Base-by-base conservation (phyloP, 2,797 vertebrate genomes). In the Mormyrus proboscirostris region DNA sequence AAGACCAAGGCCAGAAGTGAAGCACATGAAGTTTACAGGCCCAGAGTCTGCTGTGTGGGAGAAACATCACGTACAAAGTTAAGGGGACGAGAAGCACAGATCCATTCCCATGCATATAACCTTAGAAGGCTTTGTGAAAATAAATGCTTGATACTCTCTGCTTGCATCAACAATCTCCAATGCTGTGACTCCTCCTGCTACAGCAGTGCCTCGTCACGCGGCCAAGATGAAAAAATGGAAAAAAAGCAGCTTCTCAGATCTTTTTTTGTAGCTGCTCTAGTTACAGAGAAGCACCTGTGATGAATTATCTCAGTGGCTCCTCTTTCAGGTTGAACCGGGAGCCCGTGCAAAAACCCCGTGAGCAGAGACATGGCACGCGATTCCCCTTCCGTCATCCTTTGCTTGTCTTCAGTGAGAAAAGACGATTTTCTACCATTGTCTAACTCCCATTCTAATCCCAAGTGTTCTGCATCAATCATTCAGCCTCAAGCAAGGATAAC, bases 201-300 rank as follows among this genome's bases (percentile, higher is more conserved):
- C 51, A 44, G 49, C 9, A 33, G 33, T 89, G 73, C 76, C 51
- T 55, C 51, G 19, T 69, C 73, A 79, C 14, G 16, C 73, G 9
- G 38, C 73, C 38, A 19, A 41, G 38, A 79, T 41, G 14, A 44
- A n/a, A 85, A 84, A 33, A 29, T 16, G 2, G 14, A 19, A 16
- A 19, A 19, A 53, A 53, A 69, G n/a, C 25, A 44, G 44, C 3
- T 88, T 12, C 55, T 44, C 19, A 44, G 10, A 69, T 88, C 65
- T 50, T 79, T 69, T 62, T 79, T 79, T 44, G 73, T 79, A 19
- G 73, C 41, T 79, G 73, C 73, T 79, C 73, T 79, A 49, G 59
- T 44, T 69, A n/a, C 62, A 47, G 50, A 5, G 88, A 50, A 53
- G 65, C 88, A 88, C 88, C 88, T 88, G 88, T 47, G 50, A 88